These are phyloP conservation scores for Cyphomyrus plagiostoma DNA, from an alignment of 2,113 vertebrate genomes.

Conservation along the genomic window DNA sequence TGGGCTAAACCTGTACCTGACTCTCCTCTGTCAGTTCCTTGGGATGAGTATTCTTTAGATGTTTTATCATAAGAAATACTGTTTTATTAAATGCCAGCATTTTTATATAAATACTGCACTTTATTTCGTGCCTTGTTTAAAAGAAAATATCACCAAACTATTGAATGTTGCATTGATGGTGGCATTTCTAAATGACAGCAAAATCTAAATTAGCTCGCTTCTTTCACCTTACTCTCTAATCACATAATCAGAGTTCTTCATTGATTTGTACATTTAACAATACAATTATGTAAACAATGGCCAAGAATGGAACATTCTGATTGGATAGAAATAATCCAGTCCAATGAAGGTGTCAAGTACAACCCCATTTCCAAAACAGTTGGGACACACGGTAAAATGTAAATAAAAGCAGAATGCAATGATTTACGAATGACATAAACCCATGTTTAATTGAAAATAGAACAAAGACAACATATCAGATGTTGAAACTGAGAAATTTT, in stretches of 20 bases:
- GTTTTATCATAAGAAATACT: too few relatives aligned
- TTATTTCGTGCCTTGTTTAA: background rate
- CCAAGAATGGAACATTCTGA: background rate
- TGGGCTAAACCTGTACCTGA: too few relatives aligned
- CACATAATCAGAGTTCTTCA: background rate
- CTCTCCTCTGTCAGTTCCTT: too few relatives aligned
- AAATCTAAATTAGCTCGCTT: background rate
- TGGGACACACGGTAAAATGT: background rate
- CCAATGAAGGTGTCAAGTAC: background rate
- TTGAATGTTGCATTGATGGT: background rate
- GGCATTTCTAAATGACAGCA: background rate
- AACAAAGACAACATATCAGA: background rate
- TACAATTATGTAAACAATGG: background rate
- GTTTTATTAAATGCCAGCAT: too few relatives aligned
- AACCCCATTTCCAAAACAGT: background rate
- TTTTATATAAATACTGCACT: background rate
- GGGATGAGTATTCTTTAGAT: too few relatives aligned
- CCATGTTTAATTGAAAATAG: background rate
- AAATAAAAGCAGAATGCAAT: background rate
- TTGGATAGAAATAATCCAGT: background rate
- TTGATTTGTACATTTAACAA: background rate
- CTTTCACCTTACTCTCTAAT: background rate
- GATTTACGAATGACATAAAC: background rate
- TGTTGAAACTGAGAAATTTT: too few relatives aligned
- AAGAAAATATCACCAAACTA: background rate